Evolutionary conservation across 2,797 vertebrate species (phyloP), one percentile per base, ranked within the genome.

Genomic region (Meda fulgida): DNA sequence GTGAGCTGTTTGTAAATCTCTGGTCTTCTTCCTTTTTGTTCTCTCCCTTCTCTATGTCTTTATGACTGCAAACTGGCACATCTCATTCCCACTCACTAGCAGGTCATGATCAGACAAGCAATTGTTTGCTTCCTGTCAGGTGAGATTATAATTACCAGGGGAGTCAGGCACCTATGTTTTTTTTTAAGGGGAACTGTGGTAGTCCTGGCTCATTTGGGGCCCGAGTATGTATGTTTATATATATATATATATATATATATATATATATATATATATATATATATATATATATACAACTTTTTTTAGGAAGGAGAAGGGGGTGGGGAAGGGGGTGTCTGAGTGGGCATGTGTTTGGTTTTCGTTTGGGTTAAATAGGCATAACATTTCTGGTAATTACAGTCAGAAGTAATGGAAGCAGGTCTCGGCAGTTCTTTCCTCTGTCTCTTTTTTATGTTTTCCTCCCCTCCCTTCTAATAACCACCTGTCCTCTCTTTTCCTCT

Each of bases 121-220:
- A 92, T 94, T 94, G 93, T 92, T 92, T 93, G 89, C 92, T 94
- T 94, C 92, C 92, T 83, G 88, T 94, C 89, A 90, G 90, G 94
- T 87, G 91, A 93, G 89, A 92, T 90, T 91, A 51, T 29, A 48
- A 65, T 29, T 66, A 65, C 36, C 16, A 43, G 48, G 53, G 21
- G 26, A 1, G 9, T 29, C n/a, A 65, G 36, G 5, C 58, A 34
- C 29, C 19, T 76, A 6, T 75, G 48, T n/a, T 55, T 76, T 76
- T 76, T 76, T 76, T 38, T 7, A 55, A 4, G 73, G n/a, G 5
- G 6, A 31, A 75, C 73, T 36, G 19, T n/a, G 73, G 31, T 34
- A 7, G 19, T 55, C 48, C 31, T 55, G 73, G 11, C 29, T n/a
- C 3, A 55, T 29, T 76, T 36, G 21, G 31, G 14, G 21, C 73